phyloP scores from a whole-genome alignment of 2,888 invertebrate species.

The Tolmerus cingulatus region DNA sequence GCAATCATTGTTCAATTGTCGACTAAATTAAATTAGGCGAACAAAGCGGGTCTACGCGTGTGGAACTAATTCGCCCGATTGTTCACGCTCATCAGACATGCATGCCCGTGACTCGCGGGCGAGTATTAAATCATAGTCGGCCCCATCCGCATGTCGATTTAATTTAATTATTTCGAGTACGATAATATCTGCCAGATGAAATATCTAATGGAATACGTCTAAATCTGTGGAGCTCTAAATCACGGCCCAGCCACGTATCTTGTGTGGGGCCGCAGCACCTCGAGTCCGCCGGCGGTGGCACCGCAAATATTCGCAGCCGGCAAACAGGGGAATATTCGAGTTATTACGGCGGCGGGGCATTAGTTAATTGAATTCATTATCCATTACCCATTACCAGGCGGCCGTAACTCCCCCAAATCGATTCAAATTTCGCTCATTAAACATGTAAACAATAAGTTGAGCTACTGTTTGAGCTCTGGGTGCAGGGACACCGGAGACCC shows the following conservation, averaged over 20 bases:
- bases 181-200: constrained; percentile 4
- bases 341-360: not conserved
- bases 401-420: constrained; percentile 7
- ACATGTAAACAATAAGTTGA: constrained; percentile 51
- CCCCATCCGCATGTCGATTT: constrained; percentile 2
- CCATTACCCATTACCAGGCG: constrained; percentile 27
- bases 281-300: not conserved
- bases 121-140: constrained; percentile 3
- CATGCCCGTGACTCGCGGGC: not conserved
- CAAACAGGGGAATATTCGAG: constrained; percentile 29
- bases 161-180: constrained; percentile 20
- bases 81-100: constrained; percentile 5
- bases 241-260: not conserved
- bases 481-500: not conserved
- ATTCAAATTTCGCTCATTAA: constrained; percentile 50
- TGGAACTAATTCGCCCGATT: constrained; percentile 1
- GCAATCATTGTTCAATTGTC: not conserved
- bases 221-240: constrained; percentile 7
- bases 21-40: constrained; percentile 6
- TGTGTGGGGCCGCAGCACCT: not conserved
- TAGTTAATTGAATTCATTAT: constrained; percentile 47
- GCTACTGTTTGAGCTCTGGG: constrained; percentile 18
- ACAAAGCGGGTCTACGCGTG: not conserved
- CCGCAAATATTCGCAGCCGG: constrained; percentile 25
- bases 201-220: not conserved